These are phyloP conservation scores for Megalopta genalis DNA, from an alignment of 1,140 invertebrate species.

Conservation along the genomic window DNA sequence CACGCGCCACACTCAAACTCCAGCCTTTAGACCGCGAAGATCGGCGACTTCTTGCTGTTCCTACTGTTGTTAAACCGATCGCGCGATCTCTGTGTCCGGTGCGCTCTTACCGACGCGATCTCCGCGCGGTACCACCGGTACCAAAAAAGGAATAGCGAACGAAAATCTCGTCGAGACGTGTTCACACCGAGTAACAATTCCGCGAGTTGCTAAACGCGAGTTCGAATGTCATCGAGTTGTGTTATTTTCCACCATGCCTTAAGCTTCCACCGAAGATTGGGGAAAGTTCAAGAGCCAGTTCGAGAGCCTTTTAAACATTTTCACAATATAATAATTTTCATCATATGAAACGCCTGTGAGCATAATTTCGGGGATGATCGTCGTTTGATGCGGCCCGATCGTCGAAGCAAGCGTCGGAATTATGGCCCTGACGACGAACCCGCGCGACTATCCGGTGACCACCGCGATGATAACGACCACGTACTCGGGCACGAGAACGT, in stretches of 20 bases:
- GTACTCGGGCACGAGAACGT: slow-evolving; percentile 64
- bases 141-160: neutral
- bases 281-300: too few species aligned
- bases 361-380: neutral
- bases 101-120: neutral
- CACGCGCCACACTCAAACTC: slow-evolving; percentile 78
- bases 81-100: neutral
- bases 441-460: slow-evolving; percentile 68
- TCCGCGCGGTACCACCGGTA: neutral
- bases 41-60: slow-evolving; percentile 29
- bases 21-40: slow-evolving; percentile 71
- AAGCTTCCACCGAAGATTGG: too few species aligned
- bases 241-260: neutral
- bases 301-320: too few species aligned
- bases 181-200: too few species aligned
- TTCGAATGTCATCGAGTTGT: neutral
- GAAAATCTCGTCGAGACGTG: neutral
- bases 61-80: neutral
- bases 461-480: slow-evolving; percentile 66
- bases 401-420: neutral
- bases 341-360: too few species aligned
- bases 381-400: neutral
- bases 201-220: neutral
- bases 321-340: too few species aligned
- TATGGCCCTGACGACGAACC: slow-evolving; percentile 76